A percentile compares a stretch with the other conserved stretches of the same genome.
These are phyloP conservation scores for Myopa testacea DNA, from an alignment of 2,888 invertebrate genomes.

Conservation along the genomic window DNA sequence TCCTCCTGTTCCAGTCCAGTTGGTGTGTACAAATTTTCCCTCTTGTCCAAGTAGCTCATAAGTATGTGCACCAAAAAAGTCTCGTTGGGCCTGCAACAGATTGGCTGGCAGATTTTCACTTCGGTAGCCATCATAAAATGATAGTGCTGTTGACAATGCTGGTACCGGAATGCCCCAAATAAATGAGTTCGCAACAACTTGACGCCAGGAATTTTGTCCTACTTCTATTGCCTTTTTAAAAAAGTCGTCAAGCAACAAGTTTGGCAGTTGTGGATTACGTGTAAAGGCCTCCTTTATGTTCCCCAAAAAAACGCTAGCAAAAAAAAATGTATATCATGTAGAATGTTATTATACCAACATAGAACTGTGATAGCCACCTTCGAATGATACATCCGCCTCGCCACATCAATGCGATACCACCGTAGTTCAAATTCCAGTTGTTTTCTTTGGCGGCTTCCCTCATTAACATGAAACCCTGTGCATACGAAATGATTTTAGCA, in stretches of 20 bases:
- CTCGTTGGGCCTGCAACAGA: constrained; percentile 95
- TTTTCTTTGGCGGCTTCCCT: constrained; percentile 91
- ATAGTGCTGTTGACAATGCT: constrained; percentile 90
- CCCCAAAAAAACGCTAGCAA: constrained; percentile 81
- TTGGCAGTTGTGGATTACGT: constrained; percentile 85
- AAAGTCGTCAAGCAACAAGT: constrained; percentile 92
- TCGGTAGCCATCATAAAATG: constrained; percentile 98
- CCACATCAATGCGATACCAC: constrained; percentile 99
- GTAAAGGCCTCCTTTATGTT: constrained; percentile 95
- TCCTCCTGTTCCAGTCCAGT: constrained; percentile 99
- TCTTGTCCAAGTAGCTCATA: constrained; percentile 90
- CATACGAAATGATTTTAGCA: constrained; percentile 98
- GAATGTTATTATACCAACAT: neutral
- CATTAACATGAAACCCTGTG: constrained; percentile 97
- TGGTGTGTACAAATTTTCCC: constrained; percentile 93
- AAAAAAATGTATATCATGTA: constrained; percentile 10
- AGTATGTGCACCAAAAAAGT: constrained; percentile 99
- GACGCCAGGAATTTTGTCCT: constrained; percentile 87
- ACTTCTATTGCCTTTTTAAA: constrained; percentile 86
- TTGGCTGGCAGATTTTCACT: constrained; percentile 91
- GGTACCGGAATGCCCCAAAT: constrained; percentile 93
- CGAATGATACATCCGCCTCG: constrained; percentile 98
- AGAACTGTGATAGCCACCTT: constrained; percentile 70
- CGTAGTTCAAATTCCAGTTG: constrained; percentile 96
- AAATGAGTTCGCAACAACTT: constrained; percentile 79